phyloP scores from a whole-genome alignment of 2,113 vertebrate species.

The Rhinolophus sinicus region DNA sequence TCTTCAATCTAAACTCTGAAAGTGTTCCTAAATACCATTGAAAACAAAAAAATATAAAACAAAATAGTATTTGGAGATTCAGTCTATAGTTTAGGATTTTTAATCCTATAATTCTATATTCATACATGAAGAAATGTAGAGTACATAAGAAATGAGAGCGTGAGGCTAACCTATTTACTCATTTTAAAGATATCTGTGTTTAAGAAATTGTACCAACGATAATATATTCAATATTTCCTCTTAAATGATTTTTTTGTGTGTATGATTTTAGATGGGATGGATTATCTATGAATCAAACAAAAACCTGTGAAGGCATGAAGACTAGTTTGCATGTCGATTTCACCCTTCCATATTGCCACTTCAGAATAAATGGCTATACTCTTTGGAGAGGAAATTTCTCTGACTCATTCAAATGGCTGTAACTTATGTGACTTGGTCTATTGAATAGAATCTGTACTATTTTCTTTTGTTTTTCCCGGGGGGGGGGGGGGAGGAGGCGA shows the following conservation, averaged over 20 bases:
- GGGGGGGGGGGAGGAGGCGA: background rate
- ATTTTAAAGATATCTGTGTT: background rate
- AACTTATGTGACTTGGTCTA: constrained; percentile 29
- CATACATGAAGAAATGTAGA: background rate
- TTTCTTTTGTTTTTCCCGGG: too few species aligned
- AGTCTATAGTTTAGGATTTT: background rate
- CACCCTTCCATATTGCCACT: background rate
- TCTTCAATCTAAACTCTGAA: background rate
- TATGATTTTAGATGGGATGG: constrained; percentile 21
- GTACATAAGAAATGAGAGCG: background rate
- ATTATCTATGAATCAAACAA: constrained; percentile 9
- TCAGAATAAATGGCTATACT: background rate
- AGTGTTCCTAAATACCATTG: background rate
- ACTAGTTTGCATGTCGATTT: background rate
- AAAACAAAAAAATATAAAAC: background rate
- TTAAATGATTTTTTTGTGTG: constrained; percentile 20
- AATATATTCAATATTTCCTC: background rate
- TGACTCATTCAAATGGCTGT: constrained; percentile 19
- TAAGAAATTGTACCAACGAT: background rate
- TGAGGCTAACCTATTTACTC: background rate
- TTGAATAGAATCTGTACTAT: constrained; percentile 54
- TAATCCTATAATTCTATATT: background rate
- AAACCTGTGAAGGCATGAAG: constrained; percentile 54
- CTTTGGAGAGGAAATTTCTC: background rate
- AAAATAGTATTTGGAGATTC: background rate